A percentile compares a stretch with the other conserved stretches of the same genome.
Evolutionary conservation across 2,888 invertebrate species (phyloP).

Genomic region (Nemurella pictetii): DNA sequence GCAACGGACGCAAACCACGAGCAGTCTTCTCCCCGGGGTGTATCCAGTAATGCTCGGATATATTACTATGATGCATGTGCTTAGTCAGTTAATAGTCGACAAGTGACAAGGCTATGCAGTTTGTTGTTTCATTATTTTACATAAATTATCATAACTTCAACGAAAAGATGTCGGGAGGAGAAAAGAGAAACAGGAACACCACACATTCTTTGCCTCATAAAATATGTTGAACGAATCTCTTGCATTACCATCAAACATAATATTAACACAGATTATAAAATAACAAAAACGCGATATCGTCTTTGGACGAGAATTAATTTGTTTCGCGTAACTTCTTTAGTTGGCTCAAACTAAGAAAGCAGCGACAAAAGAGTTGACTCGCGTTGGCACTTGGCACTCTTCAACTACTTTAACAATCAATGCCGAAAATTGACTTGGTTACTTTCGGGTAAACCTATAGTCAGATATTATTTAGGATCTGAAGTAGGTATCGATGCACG

Average conservation of each 20-base stretch:
- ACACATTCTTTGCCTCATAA: neutral
- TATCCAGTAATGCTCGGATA: neutral
- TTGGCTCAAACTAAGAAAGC: neutral
- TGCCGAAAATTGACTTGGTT: neutral
- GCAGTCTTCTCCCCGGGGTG: neutral
- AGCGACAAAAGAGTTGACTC: neutral
- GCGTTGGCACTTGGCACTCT: neutral
- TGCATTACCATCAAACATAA: neutral
- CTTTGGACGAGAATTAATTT: neutral
- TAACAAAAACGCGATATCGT: neutral
- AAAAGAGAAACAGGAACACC: neutral
- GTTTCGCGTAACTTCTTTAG: neutral
- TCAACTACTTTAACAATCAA: neutral
- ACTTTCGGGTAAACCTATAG: neutral
- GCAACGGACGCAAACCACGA: too few species aligned
- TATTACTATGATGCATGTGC: neutral
- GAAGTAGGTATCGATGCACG: neutral
- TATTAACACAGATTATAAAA: neutral
- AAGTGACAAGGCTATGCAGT: conserved; percentile 23
- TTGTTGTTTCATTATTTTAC: conserved; percentile 32
- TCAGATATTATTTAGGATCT: neutral
- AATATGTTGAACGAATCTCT: neutral
- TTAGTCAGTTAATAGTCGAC: neutral
- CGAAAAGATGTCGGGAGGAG: neutral
- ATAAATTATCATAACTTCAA: conserved; percentile 33